Evolutionary conservation across 2,113 vertebrate species (phyloP).

Genomic region (Daphoenositta chrysoptera): DNA sequence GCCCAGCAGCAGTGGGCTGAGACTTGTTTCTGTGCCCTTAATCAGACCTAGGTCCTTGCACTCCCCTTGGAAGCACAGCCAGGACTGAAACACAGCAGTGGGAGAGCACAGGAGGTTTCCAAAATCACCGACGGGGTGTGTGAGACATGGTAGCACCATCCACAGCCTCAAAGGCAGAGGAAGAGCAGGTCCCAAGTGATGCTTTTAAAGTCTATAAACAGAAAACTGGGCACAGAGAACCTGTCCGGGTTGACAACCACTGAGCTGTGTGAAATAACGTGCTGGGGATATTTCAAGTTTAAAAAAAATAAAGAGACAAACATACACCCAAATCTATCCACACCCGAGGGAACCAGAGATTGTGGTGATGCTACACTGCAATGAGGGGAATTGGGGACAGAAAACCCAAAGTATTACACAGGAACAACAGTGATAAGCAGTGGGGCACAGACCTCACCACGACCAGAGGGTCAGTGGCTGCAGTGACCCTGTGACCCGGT

Average conservation of each 20-base stretch:
- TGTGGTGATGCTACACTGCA: background rate
- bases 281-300: background rate
- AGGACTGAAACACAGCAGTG: background rate
- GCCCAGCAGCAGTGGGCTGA: background rate
- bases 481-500: background rate
- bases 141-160: background rate
- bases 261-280: background rate
- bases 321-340: background rate
- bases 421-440: background rate
- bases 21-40: background rate
- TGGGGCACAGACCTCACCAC: background rate
- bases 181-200: background rate
- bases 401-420: background rate
- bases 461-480: background rate
- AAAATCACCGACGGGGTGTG: fast-evolving
- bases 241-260: background rate
- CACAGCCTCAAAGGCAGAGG: background rate
- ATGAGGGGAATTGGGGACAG: fast-evolving
- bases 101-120: background rate
- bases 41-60: background rate
- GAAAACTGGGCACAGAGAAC: background rate
- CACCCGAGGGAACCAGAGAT: background rate
- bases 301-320: background rate
- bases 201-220: background rate
- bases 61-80: background rate